A percentile compares a stretch with the other conserved stretches of the same genome.
phyloP scores from a whole-genome alignment of 1,140 invertebrate species.

The Campoletis sonorensis region DNA sequence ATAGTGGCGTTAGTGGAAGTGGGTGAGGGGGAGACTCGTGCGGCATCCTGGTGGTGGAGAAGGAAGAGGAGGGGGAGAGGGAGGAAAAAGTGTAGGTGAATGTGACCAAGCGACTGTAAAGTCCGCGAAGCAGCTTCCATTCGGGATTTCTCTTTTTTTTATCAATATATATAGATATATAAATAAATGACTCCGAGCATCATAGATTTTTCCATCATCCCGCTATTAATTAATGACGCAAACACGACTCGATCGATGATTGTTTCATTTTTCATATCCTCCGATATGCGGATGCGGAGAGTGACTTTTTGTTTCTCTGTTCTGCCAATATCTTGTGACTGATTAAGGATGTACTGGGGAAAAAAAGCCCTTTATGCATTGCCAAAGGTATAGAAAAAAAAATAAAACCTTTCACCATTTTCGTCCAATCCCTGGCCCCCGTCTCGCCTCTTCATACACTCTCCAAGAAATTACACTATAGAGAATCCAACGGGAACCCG shows the following conservation, averaged over 20 bases:
- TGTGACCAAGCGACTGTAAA: slow-evolving; percentile 20
- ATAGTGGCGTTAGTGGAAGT: not conserved
- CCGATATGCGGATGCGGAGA: not conserved
- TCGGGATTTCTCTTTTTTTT: not conserved
- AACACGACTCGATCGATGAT: too few species aligned
- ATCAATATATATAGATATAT: too few species aligned
- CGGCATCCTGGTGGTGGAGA: not conserved
- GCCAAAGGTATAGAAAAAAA: too few species aligned
- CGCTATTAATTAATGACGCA: too few species aligned
- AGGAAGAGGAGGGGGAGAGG: not conserved
- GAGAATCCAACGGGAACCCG: too few species aligned
- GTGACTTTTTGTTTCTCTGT: not conserved
- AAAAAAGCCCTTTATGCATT: too few species aligned
- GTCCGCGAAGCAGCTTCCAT: not conserved
- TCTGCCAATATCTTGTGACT: slow-evolving; percentile 5
- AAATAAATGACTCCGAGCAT: not conserved
- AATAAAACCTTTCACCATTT: too few species aligned
- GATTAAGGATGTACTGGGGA: not conserved
- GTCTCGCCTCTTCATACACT: too few species aligned
- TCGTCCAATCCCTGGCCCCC: too few species aligned
- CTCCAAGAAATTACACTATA: too few species aligned
- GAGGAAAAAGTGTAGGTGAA: slow-evolving; percentile 37
- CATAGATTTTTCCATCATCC: too few species aligned
- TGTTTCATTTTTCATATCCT: too few species aligned
- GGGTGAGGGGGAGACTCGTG: not conserved